Evolutionary conservation across 2,113 vertebrate genomes (phyloP).

Genomic region (Geococcyx californianus): DNA sequence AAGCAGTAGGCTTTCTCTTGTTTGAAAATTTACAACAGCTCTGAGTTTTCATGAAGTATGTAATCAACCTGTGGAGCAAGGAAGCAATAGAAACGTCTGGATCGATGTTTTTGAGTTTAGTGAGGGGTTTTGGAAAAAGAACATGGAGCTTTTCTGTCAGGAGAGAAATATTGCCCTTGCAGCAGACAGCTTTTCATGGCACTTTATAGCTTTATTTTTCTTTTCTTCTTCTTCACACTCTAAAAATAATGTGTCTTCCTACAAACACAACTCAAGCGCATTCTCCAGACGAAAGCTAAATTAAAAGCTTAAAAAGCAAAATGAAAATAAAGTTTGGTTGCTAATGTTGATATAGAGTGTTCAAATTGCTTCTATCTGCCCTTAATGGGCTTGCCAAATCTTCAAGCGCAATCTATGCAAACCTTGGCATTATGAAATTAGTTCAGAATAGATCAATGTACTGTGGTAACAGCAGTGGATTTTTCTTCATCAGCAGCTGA

Average conservation of each 20-base stretch:
- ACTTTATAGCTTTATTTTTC: conserved; percentile 49
- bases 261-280: neutral
- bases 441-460: neutral
- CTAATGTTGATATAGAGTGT: neutral
- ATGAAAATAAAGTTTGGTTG: neutral
- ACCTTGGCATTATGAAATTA: neutral
- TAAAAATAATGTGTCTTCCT: neutral
- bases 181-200: conserved; percentile 34
- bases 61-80: conserved; percentile 55
- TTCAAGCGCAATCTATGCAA: neutral
- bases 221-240: neutral
- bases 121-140: conserved; percentile 46
- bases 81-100: conserved; percentile 61
- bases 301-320: neutral
- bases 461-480: conserved; percentile 1
- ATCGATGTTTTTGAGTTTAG: conserved; percentile 64
- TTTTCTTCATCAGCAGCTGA: conserved; percentile 49
- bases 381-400: neutral
- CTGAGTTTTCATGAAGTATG: conserved; percentile 43
- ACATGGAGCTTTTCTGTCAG: conserved; percentile 32
- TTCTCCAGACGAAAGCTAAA: neutral
- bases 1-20: neutral
- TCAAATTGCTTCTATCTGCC: neutral
- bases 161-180: conserved; percentile 48
- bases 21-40: conserved; percentile 41